A percentile compares a stretch with the other conserved stretches of the same genome.
These are phyloP conservation scores for Leuciscus waleckii DNA, from an alignment of 2,797 vertebrate species.

Conservation along the genomic window DNA sequence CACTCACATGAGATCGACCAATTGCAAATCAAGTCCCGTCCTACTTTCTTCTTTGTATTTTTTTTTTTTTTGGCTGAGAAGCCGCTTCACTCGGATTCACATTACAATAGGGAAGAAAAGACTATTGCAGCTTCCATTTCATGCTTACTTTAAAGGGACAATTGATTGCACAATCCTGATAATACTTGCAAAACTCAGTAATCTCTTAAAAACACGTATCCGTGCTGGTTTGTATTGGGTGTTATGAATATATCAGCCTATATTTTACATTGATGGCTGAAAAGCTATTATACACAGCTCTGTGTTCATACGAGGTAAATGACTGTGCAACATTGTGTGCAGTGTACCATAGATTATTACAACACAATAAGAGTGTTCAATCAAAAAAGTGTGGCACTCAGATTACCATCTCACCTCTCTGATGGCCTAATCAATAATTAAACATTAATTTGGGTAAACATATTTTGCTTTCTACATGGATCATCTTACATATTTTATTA, in stretches of 20 bases:
- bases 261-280: background rate
- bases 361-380: constrained; percentile 71
- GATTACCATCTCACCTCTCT: constrained; percentile 70
- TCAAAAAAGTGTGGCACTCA: constrained; percentile 71
- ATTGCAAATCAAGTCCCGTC: background rate
- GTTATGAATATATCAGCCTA: background rate
- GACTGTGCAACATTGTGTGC: constrained; percentile 44
- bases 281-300: background rate
- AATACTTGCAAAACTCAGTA: background rate
- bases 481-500: constrained; percentile 57
- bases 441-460: constrained; percentile 76
- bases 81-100: background rate
- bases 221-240: background rate
- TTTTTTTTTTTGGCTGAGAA: background rate
- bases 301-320: constrained; percentile 25
- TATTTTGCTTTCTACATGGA: constrained; percentile 68
- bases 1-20: background rate
- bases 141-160: background rate
- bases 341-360: constrained; percentile 69
- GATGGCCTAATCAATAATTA: constrained; percentile 75
- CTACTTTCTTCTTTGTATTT: background rate
- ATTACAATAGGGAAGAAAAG: background rate
- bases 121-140: background rate
- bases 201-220: background rate
- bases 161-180: background rate